Evolutionary conservation across 2,113 vertebrate genomes (phyloP).

Genomic region (Neolamprologus sp.): DNA sequence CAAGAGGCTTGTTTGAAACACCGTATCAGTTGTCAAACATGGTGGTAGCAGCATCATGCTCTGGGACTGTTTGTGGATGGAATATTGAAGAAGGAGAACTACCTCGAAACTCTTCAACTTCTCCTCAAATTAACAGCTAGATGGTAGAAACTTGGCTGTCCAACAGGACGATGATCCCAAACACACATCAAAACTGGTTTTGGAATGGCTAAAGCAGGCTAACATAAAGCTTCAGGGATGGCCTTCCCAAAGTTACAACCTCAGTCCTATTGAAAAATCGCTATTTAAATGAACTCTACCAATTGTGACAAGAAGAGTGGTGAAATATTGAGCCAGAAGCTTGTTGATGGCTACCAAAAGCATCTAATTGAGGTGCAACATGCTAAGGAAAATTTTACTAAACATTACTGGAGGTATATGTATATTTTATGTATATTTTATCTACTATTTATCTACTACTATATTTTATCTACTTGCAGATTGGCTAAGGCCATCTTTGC

Average conservation of each 20-base stretch:
- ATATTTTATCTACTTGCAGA: constrained; percentile 26
- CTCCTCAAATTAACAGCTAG: background rate
- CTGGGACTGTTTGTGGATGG: background rate
- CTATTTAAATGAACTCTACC: background rate
- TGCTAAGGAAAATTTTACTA: background rate
- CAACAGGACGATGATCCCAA: background rate
- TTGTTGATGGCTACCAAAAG: background rate
- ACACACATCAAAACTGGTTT: background rate
- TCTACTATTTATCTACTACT: background rate
- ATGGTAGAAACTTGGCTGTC: background rate
- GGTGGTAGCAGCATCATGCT: background rate
- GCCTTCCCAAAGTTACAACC: background rate
- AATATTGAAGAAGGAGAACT: background rate
- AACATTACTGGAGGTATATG: background rate
- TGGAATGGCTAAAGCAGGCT: background rate
- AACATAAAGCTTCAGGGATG: background rate
- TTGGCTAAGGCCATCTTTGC: constrained; percentile 33
- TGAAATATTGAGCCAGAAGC: background rate
- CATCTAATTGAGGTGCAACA: background rate
- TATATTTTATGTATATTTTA: background rate
- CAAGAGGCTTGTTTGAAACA: background rate
- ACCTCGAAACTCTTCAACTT: background rate
- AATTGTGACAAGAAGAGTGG: background rate
- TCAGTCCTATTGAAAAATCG: background rate
- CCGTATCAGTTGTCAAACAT: background rate